Evolutionary conservation across 2,888 invertebrate species (phyloP).

Genomic region (Gymnoscelis rufifasciata): DNA sequence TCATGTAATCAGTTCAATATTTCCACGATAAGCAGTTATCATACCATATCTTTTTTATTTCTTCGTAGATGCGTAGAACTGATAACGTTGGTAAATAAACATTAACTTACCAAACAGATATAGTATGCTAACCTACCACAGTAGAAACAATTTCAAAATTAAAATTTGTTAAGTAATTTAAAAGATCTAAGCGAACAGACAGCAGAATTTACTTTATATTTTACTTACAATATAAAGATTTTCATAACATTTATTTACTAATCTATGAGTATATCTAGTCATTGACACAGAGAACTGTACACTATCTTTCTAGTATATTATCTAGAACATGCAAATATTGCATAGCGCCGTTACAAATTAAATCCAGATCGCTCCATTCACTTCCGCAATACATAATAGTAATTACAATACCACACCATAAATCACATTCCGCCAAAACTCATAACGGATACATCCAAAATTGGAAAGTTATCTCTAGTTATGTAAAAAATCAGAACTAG

Average conservation of each 20-base stretch:
- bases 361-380: slow-evolving; percentile 1
- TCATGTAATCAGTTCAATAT: slow-evolving; percentile 21
- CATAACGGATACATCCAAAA: slow-evolving; percentile 19
- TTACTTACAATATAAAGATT: too few species aligned
- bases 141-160: too few species aligned
- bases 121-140: too few species aligned
- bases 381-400: slow-evolving; percentile 9
- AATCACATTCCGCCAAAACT: slow-evolving; percentile 13
- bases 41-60: not conserved
- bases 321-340: too few species aligned
- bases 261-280: too few species aligned
- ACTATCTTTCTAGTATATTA: too few species aligned
- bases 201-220: too few species aligned
- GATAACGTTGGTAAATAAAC: slow-evolving; percentile 30
- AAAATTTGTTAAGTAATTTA: too few species aligned
- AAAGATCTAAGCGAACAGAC: too few species aligned
- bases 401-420: slow-evolving; percentile 4
- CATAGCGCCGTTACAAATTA: too few species aligned
- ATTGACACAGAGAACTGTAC: not conserved
- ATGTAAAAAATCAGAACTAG: slow-evolving; percentile 27
- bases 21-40: not conserved
- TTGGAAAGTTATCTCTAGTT: slow-evolving; percentile 26
- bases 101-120: not conserved
- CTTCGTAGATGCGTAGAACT: slow-evolving; percentile 11
- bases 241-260: too few species aligned